Evolutionary conservation across 2,888 invertebrate species (phyloP).

Genomic region (Drosophila subsilvestris): DNA sequence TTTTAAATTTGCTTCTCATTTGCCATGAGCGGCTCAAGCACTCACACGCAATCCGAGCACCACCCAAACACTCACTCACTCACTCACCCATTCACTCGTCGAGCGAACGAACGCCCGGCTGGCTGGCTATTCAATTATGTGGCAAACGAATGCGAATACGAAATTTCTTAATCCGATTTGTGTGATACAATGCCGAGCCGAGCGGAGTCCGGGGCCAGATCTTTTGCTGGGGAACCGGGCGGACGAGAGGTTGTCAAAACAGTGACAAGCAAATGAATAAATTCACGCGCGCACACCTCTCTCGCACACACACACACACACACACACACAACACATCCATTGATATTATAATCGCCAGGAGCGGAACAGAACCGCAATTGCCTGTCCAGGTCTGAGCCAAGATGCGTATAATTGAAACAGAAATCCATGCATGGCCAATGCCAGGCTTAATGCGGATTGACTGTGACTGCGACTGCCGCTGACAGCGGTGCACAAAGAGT

Average conservation of each 20-base stretch:
- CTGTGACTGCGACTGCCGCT: conserved; percentile 52
- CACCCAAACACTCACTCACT: conserved; percentile 40
- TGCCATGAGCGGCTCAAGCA: conserved; percentile 65
- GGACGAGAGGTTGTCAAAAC: conserved; percentile 71
- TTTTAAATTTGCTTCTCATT: conserved; percentile 85
- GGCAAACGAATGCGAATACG: conserved; percentile 82
- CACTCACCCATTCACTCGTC: conserved; percentile 54
- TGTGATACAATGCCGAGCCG: conserved; percentile 71
- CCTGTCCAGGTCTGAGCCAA: conserved; percentile 31
- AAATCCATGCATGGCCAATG: conserved; percentile 73
- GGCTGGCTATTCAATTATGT: conserved; percentile 82
- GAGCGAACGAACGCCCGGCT: conserved; percentile 8
- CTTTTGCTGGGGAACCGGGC: conserved; percentile 20
- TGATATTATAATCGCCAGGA: conserved; percentile 74
- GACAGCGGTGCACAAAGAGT: conserved; percentile 44
- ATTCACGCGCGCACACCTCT: conserved; percentile 75
- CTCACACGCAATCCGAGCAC: conserved; percentile 55
- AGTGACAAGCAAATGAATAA: conserved; percentile 76
- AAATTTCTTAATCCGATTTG: conserved; percentile 84
- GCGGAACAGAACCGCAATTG: conserved; percentile 1
- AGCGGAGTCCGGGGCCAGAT: conserved; percentile 25
- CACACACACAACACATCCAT: conserved; percentile 50
- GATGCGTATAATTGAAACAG: conserved; percentile 74
- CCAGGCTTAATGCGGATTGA: conserved; percentile 48
- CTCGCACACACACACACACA: too few species aligned